These are phyloP conservation scores for Limosa lapponica DNA, from an alignment of 2,797 vertebrate species.

Conservation along the genomic window DNA sequence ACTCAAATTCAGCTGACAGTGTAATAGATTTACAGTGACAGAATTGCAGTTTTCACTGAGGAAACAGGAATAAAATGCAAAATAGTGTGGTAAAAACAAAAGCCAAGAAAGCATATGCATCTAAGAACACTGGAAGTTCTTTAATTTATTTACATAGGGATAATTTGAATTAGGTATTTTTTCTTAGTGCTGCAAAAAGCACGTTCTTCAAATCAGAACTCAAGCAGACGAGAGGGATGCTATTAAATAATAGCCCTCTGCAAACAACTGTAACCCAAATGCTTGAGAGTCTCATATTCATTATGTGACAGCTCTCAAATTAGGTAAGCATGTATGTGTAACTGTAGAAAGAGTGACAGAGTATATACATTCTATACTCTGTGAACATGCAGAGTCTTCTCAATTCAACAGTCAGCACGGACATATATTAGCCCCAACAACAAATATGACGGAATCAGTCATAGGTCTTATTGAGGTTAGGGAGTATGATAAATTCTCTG, in stretches of 20 bases:
- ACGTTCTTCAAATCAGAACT: conserved; percentile 43
- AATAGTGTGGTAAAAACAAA: conserved; percentile 47
- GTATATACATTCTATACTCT: not conserved
- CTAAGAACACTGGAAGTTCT: conserved; percentile 34
- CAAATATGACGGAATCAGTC: not conserved
- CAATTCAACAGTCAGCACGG: not conserved
- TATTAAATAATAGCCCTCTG: not conserved
- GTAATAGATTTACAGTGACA: conserved; percentile 27
- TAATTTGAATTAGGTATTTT: conserved; percentile 50
- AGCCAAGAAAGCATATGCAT: conserved; percentile 45
- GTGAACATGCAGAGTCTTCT: not conserved
- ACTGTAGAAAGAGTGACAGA: not conserved
- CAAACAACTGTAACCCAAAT: not conserved
- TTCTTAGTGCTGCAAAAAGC: conserved; percentile 48
- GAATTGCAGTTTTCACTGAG: conserved; percentile 28
- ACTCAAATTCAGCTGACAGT: conserved; percentile 33
- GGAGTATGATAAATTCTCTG: not conserved
- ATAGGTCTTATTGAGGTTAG: fast-evolving
- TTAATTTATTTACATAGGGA: not conserved
- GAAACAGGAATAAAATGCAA: conserved; percentile 55
- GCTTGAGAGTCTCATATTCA: not conserved
- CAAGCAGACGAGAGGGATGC: not conserved
- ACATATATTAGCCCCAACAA: not conserved
- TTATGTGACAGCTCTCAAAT: not conserved
- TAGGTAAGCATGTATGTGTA: fast-evolving